Evolutionary conservation across 2,888 invertebrate species (phyloP), one percentile per base, ranked within the genome.

Genomic region (Oxystoma pomonae): DNA sequence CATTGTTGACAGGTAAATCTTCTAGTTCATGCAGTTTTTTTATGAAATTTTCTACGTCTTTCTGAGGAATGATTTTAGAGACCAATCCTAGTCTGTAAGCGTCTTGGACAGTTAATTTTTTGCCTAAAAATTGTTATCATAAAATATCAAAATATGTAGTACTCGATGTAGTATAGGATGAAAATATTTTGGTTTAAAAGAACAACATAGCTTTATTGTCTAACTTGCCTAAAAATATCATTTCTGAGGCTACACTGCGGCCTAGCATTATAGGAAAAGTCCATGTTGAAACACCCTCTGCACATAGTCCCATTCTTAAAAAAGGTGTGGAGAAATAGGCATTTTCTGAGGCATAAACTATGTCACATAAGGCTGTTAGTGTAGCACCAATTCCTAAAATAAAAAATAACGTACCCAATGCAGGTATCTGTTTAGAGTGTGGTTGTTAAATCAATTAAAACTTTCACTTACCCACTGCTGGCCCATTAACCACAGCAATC

Each of bases 261-360:
- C 98, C 98, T 82, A 98, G 86, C 59, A 96, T 82, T 73, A 83
- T 83, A 0, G 98, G 94, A 77, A 96, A 96, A 60, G 88, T 88
- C 71, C 88, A 90, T 18, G 93, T 88, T 1, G 96, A 94, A 75
- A 94, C 93, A 7, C 90, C 96, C 83, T 98, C 98, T 16, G 96
- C 90, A 49, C 90, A 87, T 69, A 97, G 83, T 1, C 96, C 96
- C 62, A 97, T 79, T 69, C 85, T 84, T 17, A 90, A 86, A 78
- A 98, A 98, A 5, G 98, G 98, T 16, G 95, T 92, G 63, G 87
- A 83, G 79, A 98, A 96, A 66, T 90, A 91, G 1, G 96, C 92
- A 78, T 83, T 87, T 70, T 96, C 91, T n/a, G 89, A 86, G 60
- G 94, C 92, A 83, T 93, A 94, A 5, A 96, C 90, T 63, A 92